Evolutionary conservation across 35 echinoderm and acorn worm genomes (phyloP).

Genomic region (Ptychodera flava): DNA sequence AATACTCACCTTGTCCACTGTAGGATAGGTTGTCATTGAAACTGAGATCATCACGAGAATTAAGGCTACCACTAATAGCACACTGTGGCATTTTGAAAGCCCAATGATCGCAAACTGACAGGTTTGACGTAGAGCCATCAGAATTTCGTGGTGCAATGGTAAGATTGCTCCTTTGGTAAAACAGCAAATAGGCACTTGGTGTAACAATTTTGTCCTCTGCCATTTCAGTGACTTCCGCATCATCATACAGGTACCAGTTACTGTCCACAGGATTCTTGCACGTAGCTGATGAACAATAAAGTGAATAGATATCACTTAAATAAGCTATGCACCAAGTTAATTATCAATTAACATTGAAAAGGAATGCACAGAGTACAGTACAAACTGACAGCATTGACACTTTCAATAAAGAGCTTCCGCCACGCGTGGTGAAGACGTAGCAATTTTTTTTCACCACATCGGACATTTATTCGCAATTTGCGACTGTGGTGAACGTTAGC

Average conservation of each 20-base stretch:
- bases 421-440: no score
- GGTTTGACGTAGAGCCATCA: not conserved
- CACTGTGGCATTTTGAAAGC: not conserved
- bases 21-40: not conserved
- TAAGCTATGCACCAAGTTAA: no score
- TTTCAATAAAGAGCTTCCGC: no score
- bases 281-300: slow-evolving; percentile 39
- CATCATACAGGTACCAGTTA: slow-evolving; percentile 95
- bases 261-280: slow-evolving; percentile 86
- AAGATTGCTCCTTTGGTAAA: slow-evolving; percentile 56
- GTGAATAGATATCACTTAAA: no score
- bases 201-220: slow-evolving; percentile 54
- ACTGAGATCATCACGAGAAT: not conserved
- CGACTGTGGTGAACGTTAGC: no score
- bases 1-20: not conserved
- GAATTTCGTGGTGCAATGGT: not conserved
- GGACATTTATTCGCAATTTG: no score
- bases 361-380: no score
- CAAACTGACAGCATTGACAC: no score
- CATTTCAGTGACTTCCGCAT: slow-evolving; percentile 55
- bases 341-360: no score
- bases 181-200: slow-evolving; percentile 63
- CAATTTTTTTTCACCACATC: no score
- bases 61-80: not conserved
- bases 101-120: not conserved